Evolutionary conservation across 2,113 vertebrate species (phyloP).

Genomic region (Paramormyrops kingsleyae): DNA sequence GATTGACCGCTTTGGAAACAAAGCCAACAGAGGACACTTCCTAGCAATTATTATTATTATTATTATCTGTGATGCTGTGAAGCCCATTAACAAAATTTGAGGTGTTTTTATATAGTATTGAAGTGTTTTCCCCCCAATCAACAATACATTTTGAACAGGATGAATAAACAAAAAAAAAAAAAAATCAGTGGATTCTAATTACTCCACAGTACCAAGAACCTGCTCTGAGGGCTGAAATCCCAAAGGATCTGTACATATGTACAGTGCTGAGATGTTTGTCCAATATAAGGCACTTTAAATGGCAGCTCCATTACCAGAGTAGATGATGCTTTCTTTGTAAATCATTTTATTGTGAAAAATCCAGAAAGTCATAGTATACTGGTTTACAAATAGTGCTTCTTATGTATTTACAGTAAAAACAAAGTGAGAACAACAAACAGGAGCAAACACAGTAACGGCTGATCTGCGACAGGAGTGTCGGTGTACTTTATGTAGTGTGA

Average conservation of each 20-base stretch:
- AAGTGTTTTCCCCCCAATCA: too few relatives aligned
- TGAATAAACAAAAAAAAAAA: too few relatives aligned
- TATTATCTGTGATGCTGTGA: too few relatives aligned
- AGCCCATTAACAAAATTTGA: too few relatives aligned
- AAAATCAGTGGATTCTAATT: neutral
- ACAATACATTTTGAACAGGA: neutral
- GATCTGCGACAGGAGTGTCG: neutral
- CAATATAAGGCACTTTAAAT: neutral
- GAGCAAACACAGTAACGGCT: neutral
- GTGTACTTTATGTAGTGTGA: neutral
- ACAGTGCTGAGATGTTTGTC: neutral
- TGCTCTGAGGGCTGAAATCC: neutral
- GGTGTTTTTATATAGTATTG: too few relatives aligned
- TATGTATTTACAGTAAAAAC: neutral
- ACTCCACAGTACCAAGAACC: neutral
- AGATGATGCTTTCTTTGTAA: neutral
- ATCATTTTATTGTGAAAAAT: constrained; percentile 2
- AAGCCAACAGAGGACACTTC: too few relatives aligned
- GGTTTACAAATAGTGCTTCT: neutral
- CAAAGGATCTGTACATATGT: neutral
- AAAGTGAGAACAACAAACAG: neutral
- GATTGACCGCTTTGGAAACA: too few relatives aligned
- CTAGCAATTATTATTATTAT: too few relatives aligned
- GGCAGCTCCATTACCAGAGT: neutral
- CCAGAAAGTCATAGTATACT: neutral